Percentiles rank a stretch among this genome's conserved stretches.
Conservation (phyloP, 2,113 vertebrate genomes). For the Antechinus stuartii region DNA sequence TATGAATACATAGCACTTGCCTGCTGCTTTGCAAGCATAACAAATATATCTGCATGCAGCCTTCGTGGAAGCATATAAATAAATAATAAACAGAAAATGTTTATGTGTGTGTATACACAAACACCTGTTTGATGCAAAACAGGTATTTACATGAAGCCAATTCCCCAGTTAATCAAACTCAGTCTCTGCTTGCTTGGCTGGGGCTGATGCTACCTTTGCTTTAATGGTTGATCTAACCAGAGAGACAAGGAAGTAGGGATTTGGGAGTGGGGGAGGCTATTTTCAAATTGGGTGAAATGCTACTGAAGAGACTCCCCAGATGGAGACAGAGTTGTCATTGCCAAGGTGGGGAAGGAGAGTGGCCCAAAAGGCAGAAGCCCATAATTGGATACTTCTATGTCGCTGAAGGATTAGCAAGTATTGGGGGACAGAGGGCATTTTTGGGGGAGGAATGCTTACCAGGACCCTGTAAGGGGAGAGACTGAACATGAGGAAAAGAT, state of each 20-base stretch:
- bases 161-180: constrained; percentile 38
- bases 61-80: constrained; percentile 35
- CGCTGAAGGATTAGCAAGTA: neutral
- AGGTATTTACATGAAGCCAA: constrained; percentile 40
- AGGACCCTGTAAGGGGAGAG: neutral
- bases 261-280: neutral
- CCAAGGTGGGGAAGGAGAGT: neutral
- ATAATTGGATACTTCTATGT: neutral
- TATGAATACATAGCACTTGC: constrained; percentile 17
- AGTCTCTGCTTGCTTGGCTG: constrained; percentile 15
- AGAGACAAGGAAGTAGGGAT: neutral
- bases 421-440: neutral
- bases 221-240: constrained; percentile 5
- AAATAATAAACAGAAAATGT: constrained; percentile 48
- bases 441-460: neutral
- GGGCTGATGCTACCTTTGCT: neutral
- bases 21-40: neutral
- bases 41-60: neutral
- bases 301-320: neutral
- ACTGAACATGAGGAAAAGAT: neutral
- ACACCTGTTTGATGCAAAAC: constrained; percentile 44
- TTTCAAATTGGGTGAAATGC: neutral
- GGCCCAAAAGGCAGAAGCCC: neutral
- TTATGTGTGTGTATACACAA: constrained; percentile 26
- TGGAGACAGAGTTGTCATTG: neutral